A percentile compares a stretch with the other conserved stretches of the same genome.
Conservation (phyloP, 1,140 invertebrate genomes). For the Drosophila nigrodunni region DNA sequence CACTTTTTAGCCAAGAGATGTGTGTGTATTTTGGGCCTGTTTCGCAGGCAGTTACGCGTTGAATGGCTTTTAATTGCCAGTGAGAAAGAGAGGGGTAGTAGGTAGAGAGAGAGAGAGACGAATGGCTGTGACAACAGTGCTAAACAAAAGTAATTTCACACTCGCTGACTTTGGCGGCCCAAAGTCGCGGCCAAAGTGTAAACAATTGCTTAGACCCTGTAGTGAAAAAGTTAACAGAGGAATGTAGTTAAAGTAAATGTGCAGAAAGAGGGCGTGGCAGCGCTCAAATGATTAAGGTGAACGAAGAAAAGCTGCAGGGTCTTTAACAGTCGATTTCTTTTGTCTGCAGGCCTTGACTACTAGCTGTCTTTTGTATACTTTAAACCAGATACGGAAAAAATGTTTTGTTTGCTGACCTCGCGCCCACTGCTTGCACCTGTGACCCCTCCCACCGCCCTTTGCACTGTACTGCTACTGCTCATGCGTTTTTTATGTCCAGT, state of each 20-base stretch:
- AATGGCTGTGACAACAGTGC: slow-evolving; percentile 36
- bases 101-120: not conserved
- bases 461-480: not conserved
- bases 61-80: slow-evolving; percentile 79
- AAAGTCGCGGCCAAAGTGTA: slow-evolving; percentile 49
- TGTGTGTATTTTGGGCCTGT: not conserved
- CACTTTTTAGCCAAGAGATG: not conserved
- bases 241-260: too few relatives aligned
- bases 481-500: slow-evolving; percentile 23
- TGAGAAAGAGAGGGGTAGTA: slow-evolving; percentile 5
- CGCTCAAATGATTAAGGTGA: too few relatives aligned
- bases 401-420: not conserved
- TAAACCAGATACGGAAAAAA: not conserved
- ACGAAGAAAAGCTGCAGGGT: too few relatives aligned
- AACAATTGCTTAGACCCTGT: slow-evolving; percentile 54
- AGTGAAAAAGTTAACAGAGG: too few relatives aligned
- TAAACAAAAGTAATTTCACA: slow-evolving; percentile 84
- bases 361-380: slow-evolving; percentile 27
- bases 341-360: too few relatives aligned
- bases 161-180: slow-evolving; percentile 68
- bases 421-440: not conserved
- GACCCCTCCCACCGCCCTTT: not conserved
- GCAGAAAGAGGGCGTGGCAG: too few relatives aligned
- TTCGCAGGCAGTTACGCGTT: slow-evolving; percentile 50
- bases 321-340: too few relatives aligned